phyloP scores from a whole-genome alignment of 2,797 vertebrate genomes.

The Coracias cyanogaster region DNA sequence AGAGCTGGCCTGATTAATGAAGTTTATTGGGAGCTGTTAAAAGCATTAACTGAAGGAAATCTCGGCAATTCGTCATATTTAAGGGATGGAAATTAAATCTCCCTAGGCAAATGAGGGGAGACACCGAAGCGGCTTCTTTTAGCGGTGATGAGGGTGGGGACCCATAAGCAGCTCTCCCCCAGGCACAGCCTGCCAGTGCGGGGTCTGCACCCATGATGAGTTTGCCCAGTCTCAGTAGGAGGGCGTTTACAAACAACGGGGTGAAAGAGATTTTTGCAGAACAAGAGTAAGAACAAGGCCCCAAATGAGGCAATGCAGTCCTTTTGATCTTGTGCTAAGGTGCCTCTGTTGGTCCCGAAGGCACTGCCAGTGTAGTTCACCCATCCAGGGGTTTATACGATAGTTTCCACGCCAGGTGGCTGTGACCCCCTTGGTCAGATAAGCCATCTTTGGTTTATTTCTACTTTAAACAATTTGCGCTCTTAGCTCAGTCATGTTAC shows the following conservation, averaged over 20 bases:
- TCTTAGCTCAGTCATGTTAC: accelerated
- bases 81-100: constrained; percentile 98
- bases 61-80: constrained; percentile 99
- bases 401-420: not conserved
- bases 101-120: constrained; percentile 89
- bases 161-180: not conserved
- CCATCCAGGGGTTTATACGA: not conserved
- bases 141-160: constrained; percentile 74
- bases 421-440: not conserved
- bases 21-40: constrained; percentile 99
- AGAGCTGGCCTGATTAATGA: constrained; percentile 95
- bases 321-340: not conserved
- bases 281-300: not conserved
- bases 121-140: constrained; percentile 76
- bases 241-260: not conserved
- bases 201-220: not conserved
- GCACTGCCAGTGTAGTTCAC: not conserved
- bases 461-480: not conserved
- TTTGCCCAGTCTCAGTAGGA: not conserved
- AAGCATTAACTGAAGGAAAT: constrained; percentile 98
- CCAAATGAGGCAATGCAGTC: accelerated
- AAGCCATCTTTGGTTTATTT: not conserved
- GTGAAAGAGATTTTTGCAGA: not conserved
- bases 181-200: not conserved
- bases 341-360: accelerated